phyloP scores from a whole-genome alignment of 2,888 invertebrate genomes.

The Himalopsyche kuldschensis region DNA sequence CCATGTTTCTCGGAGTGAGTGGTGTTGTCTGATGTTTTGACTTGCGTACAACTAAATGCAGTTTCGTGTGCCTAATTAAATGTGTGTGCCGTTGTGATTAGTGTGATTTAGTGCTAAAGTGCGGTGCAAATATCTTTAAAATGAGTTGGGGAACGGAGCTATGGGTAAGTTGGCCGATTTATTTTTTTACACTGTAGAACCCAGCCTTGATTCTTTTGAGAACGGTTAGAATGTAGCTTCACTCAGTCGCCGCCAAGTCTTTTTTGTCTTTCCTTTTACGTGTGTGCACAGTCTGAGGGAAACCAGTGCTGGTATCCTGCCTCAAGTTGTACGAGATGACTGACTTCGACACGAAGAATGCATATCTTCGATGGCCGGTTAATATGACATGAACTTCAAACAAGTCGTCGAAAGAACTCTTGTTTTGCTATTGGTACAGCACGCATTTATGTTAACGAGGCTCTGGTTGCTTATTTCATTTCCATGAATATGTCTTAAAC shows the following conservation, averaged over 20 bases:
- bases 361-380: not conserved
- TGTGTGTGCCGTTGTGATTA: constrained; percentile 33
- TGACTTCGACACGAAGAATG: not conserved
- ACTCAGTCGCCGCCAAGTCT: constrained; percentile 13
- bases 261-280: constrained; percentile 16
- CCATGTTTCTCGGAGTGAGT: constrained; percentile 31
- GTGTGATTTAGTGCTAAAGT: constrained; percentile 28
- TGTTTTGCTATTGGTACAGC: too few relatives aligned
- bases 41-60: constrained; percentile 23
- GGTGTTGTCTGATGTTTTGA: constrained; percentile 17
- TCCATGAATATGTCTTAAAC: too few relatives aligned
- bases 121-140: constrained; percentile 49
- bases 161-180: constrained; percentile 61
- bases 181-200: not conserved
- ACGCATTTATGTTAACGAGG: too few relatives aligned
- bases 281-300: constrained; percentile 15
- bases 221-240: constrained; percentile 17
- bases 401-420: too few relatives aligned
- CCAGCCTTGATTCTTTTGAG: constrained; percentile 16
- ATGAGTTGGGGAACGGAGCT: constrained; percentile 72
- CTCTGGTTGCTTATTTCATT: too few relatives aligned
- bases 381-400: not conserved
- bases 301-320: constrained; percentile 8
- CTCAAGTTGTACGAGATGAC: constrained; percentile 2
- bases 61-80: constrained; percentile 21